Percentiles rank a stretch among this genome's conserved stretches.
These are phyloP conservation scores for Homalodisca vitripennis DNA, from an alignment of 1,140 invertebrate species.

Conservation along the genomic window DNA sequence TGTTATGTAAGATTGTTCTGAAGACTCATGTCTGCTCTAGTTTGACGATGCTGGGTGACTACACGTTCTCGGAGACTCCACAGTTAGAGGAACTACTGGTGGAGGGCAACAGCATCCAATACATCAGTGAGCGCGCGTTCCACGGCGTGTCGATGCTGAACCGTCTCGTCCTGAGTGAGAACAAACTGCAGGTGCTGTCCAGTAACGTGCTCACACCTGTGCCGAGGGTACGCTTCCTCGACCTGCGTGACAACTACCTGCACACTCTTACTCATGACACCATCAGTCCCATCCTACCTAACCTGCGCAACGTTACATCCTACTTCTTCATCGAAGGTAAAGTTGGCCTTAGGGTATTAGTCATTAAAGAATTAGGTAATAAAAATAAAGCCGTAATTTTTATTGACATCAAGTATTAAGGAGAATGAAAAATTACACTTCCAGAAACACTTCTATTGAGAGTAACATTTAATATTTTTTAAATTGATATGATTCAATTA, in stretches of 20 bases:
- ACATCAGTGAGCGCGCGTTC: conserved; percentile 68
- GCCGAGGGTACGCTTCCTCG: conserved; percentile 62
- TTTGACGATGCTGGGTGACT: conserved; percentile 68
- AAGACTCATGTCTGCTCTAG: too few species aligned
- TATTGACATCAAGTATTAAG: too few species aligned
- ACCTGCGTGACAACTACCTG: conserved; percentile 69
- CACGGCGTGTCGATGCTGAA: conserved; percentile 65
- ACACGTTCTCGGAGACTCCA: conserved; percentile 70
- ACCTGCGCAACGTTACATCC: conserved; percentile 67
- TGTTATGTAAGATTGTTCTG: too few species aligned
- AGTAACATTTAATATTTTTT: too few species aligned
- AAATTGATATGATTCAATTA: too few species aligned
- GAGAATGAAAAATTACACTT: too few species aligned
- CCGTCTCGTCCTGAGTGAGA: conserved; percentile 67
- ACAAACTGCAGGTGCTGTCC: conserved; percentile 64
- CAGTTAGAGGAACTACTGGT: conserved; percentile 68
- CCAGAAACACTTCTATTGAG: too few species aligned
- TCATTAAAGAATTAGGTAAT: too few species aligned
- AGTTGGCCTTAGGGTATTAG: too few species aligned
- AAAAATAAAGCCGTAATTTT: too few species aligned
- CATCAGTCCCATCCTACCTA: conserved; percentile 68
- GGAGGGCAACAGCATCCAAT: conserved; percentile 66
- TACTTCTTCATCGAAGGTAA: conserved; percentile 74
- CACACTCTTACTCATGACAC: conserved; percentile 71
- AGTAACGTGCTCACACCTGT: conserved; percentile 63